Evolutionary conservation across 2,888 invertebrate species (phyloP).

Genomic region (Idaea dimidiata): DNA sequence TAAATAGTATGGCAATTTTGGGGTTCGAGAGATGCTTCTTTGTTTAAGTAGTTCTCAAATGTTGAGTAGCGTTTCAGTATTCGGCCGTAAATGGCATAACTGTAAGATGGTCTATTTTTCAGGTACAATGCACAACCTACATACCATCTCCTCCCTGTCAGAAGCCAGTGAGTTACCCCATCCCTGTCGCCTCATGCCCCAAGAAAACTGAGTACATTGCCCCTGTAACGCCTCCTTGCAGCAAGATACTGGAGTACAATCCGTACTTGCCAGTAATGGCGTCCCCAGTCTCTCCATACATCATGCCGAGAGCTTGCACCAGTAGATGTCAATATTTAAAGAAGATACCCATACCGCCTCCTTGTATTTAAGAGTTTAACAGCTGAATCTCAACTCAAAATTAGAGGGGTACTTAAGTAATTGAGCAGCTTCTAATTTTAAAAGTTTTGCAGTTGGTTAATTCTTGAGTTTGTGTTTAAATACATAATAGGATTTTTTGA

Average conservation of each 20-base stretch:
- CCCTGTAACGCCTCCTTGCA: background rate
- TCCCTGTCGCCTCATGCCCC: background rate
- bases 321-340: slow-evolving; percentile 49
- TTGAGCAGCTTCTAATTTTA: too few species aligned
- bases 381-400: too few species aligned
- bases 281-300: slow-evolving; percentile 47
- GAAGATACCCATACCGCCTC: slow-evolving; percentile 61
- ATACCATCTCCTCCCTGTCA: background rate
- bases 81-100: too few species aligned
- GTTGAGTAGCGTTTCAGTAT: too few species aligned
- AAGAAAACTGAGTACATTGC: too few species aligned
- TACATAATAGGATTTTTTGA: too few species aligned
- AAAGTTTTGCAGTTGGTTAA: too few species aligned
- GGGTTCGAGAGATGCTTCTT: too few species aligned
- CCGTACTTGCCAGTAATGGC: slow-evolving; percentile 46
- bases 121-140: background rate
- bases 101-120: background rate
- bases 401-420: too few species aligned
- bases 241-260: slow-evolving; percentile 18
- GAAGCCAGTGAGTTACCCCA: slow-evolving; percentile 2
- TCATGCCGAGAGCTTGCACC: slow-evolving; percentile 40
- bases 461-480: too few species aligned
- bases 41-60: too few species aligned
- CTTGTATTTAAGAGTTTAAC: slow-evolving; percentile 46
- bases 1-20: too few species aligned